Percentiles rank a stretch among this genome's conserved stretches.
Evolutionary conservation across 1,140 invertebrate species (phyloP).

Genomic region (Drosophila bipectinata): DNA sequence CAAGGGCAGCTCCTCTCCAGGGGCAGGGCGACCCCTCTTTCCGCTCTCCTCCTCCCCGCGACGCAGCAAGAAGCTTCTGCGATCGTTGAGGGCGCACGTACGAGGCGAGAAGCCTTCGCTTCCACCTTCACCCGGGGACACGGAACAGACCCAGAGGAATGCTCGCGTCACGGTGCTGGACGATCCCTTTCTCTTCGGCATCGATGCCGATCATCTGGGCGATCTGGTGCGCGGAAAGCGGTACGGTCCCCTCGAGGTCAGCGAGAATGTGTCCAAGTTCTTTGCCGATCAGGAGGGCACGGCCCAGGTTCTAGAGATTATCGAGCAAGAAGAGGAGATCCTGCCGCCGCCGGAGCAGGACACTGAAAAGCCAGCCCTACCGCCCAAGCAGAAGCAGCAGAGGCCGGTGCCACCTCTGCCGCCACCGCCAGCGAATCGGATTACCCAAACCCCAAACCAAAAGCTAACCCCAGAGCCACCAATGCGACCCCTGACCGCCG

Average conservation of each 20-base stretch:
- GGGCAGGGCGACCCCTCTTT: constrained; percentile 59
- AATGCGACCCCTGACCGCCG: constrained; percentile 71
- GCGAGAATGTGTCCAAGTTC: constrained; percentile 68
- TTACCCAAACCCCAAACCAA: background rate
- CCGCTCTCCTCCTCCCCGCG: constrained; percentile 56
- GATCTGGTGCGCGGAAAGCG: constrained; percentile 67
- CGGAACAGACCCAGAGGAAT: constrained; percentile 68
- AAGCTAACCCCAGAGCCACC: constrained; percentile 17
- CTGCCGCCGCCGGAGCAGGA: constrained; percentile 38
- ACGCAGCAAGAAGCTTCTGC: constrained; percentile 72
- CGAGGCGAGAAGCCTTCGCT: constrained; percentile 33
- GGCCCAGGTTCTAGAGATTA: constrained; percentile 68
- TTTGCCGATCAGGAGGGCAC: constrained; percentile 47
- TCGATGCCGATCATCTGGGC: constrained; percentile 78
- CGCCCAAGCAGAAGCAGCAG: constrained; percentile 72
- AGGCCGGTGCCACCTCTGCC: constrained; percentile 45
- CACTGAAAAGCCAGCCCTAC: constrained; percentile 65
- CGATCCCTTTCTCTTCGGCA: constrained; percentile 83
- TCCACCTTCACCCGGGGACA: constrained; percentile 1
- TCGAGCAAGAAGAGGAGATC: constrained; percentile 60
- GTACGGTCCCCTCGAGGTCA: constrained; percentile 56
- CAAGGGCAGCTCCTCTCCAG: constrained; percentile 1
- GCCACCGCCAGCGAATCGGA: constrained; percentile 55
- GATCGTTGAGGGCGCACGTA: constrained; percentile 71
- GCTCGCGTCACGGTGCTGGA: constrained; percentile 79